Conservation (phyloP, 2,888 invertebrate species). For the Carpatolechia fugitivella region DNA sequence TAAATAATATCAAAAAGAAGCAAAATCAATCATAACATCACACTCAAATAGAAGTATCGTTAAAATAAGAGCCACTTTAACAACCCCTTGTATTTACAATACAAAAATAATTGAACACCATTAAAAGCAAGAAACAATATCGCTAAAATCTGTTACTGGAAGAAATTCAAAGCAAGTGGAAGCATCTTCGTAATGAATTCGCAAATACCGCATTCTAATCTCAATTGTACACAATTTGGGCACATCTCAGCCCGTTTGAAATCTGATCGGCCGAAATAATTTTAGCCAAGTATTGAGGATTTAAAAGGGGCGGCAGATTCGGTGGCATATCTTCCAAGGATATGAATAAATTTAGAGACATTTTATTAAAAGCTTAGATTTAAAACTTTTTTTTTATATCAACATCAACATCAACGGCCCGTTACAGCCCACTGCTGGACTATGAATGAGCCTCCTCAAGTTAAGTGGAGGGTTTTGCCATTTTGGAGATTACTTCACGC, state of each 20-base stretch:
- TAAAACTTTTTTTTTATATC: no score
- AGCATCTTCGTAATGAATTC: constrained; percentile 11
- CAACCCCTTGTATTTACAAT: not conserved
- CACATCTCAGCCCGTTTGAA: constrained; percentile 10
- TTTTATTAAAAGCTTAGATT: no score
- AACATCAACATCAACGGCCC: no score
- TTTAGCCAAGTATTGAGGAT: not conserved
- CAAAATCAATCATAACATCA: no score
- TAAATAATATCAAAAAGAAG: no score
- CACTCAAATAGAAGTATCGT: no score
- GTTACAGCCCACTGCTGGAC: no score
- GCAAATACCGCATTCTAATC: constrained; percentile 10
- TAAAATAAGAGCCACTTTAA: no score
- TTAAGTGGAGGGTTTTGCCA: no score
- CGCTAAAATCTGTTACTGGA: constrained; percentile 3
- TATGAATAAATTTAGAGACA: not conserved
- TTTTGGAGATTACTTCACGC: no score
- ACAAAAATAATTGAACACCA: not conserved
- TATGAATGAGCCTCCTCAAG: no score
- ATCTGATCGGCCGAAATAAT: constrained; percentile 16
- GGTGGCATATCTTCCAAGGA: not conserved
- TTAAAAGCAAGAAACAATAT: not conserved
- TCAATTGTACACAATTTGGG: constrained; percentile 7
- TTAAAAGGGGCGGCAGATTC: not conserved
- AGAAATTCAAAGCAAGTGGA: not conserved